A percentile compares a stretch with the other conserved stretches of the same genome.
These are phyloP conservation scores for Drosophila pandora DNA, from an alignment of 1,140 invertebrate genomes.

Conservation along the genomic window DNA sequence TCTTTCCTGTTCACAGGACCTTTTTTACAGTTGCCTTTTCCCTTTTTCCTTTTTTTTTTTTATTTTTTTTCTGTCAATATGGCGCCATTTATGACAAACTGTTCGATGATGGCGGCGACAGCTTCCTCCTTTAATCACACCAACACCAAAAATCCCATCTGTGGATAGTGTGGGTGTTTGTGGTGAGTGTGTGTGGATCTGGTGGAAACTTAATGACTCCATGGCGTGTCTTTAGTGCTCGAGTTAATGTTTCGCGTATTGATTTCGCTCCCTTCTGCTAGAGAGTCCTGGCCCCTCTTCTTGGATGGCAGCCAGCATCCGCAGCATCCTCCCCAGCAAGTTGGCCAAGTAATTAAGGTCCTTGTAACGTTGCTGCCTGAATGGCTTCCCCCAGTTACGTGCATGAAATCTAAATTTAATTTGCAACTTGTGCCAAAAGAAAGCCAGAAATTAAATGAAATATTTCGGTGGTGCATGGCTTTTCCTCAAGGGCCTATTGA, in stretches of 20 bases:
- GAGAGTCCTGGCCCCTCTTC: not conserved
- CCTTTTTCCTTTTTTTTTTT: constrained; percentile 4
- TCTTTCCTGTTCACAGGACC: constrained; percentile 3
- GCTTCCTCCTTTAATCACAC: constrained; percentile 54
- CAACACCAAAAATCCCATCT: constrained; percentile 8
- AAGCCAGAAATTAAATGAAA: constrained; percentile 30
- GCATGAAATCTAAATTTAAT: constrained; percentile 79
- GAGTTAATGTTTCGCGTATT: constrained; percentile 79
- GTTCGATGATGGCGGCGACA: constrained; percentile 57
- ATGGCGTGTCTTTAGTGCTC: constrained; percentile 74
- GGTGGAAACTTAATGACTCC: constrained; percentile 70
- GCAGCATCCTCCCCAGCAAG: constrained; percentile 44
- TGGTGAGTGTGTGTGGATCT: constrained; percentile 6
- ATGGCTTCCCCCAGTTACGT: constrained; percentile 55
- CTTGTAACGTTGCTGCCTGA: constrained; percentile 38
- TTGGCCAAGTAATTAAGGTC: constrained; percentile 72
- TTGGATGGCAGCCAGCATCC: constrained; percentile 30
- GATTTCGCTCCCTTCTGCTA: constrained; percentile 54
- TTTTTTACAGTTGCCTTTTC: constrained; percentile 5
- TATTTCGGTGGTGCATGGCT: constrained; percentile 36
- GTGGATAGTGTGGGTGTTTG: not conserved
- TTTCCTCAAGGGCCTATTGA: constrained; percentile 43
- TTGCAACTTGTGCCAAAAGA: constrained; percentile 74
- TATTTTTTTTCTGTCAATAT: constrained; percentile 59
- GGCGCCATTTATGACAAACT: constrained; percentile 75